A percentile compares a stretch with the other conserved stretches of the same genome.
These are phyloP conservation scores for Onychomys arenicola DNA, from an alignment of 2,797 vertebrate genomes.

Conservation along the genomic window DNA sequence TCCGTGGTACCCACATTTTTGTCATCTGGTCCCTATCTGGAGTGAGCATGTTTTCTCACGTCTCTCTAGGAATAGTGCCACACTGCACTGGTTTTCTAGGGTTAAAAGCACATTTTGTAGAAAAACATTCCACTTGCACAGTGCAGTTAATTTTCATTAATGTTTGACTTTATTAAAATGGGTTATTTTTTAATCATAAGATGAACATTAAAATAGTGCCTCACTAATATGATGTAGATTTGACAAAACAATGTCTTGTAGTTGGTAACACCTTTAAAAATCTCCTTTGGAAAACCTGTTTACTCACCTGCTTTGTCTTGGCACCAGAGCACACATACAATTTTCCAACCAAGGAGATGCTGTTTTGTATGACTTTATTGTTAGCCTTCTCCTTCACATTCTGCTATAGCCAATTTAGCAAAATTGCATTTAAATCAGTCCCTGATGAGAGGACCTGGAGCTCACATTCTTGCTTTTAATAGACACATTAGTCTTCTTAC, in stretches of 20 bases:
- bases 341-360: slow-evolving; percentile 67
- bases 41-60: no score
- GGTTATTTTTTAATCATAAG: slow-evolving; percentile 35
- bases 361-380: slow-evolving; percentile 81
- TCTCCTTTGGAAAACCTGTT: slow-evolving; percentile 63
- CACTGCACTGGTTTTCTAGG: neutral
- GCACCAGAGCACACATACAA: slow-evolving; percentile 67
- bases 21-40: neutral
- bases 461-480: slow-evolving; percentile 88
- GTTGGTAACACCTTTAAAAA: neutral
- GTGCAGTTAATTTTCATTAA: slow-evolving; percentile 9
- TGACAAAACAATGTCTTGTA: slow-evolving; percentile 20
- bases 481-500: slow-evolving; percentile 87
- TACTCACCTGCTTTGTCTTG: slow-evolving; percentile 66
- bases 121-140: slow-evolving; percentile 26
- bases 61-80: neutral
- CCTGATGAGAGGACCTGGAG: slow-evolving; percentile 86
- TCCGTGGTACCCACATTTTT: no score
- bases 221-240: neutral
- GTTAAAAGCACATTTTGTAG: slow-evolving; percentile 7
- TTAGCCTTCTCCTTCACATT: slow-evolving; percentile 79
- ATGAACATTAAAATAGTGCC: slow-evolving; percentile 28
- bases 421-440: slow-evolving; percentile 88
- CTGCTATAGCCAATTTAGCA: slow-evolving; percentile 86
- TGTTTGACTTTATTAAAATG: slow-evolving; percentile 44